Percentiles rank a stretch among this genome's conserved stretches.
Evolutionary conservation across 2,888 invertebrate species (phyloP).

Genomic region (Petrophora chlorosata): DNA sequence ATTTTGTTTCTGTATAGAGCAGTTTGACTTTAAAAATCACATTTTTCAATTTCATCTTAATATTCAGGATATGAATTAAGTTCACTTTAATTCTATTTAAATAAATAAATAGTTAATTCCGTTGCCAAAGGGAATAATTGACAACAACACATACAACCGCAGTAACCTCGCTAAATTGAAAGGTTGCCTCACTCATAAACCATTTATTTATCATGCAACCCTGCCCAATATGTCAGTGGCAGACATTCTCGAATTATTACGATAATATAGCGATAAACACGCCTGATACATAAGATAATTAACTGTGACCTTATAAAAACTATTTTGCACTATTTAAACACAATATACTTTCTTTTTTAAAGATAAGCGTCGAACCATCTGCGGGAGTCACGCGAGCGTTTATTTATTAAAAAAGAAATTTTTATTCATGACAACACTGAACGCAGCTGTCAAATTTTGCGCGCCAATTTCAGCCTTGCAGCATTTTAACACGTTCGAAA

Average conservation of each 20-base stretch:
- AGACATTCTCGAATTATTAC: slow-evolving; percentile 11
- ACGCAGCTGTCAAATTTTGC: slow-evolving; percentile 36
- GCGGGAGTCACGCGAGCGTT: slow-evolving; percentile 47
- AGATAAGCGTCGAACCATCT: slow-evolving; percentile 45
- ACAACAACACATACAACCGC: slow-evolving; percentile 3
- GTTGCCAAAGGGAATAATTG: slow-evolving; percentile 6
- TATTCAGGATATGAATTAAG: no score
- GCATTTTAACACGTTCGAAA: slow-evolving; percentile 11
- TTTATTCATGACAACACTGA: slow-evolving; percentile 34
- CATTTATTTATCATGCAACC: slow-evolving; percentile 15
- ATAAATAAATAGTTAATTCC: background rate
- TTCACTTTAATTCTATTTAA: no score
- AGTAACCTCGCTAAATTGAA: slow-evolving; percentile 13
- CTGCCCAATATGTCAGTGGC: slow-evolving; percentile 13
- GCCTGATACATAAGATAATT: slow-evolving; percentile 24
- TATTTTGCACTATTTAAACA: slow-evolving; percentile 33
- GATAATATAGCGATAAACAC: slow-evolving; percentile 15
- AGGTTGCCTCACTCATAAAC: slow-evolving; percentile 13
- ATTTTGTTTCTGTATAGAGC: no score
- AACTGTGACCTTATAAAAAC: slow-evolving; percentile 34
- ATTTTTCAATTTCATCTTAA: no score
- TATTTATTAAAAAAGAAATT: slow-evolving; percentile 42
- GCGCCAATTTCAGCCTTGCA: slow-evolving; percentile 23
- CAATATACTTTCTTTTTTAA: slow-evolving; percentile 46
- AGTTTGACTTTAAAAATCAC: no score